Evolutionary conservation across 2,797 vertebrate genomes (phyloP).

Genomic region (Enteromius argenteus): DNA sequence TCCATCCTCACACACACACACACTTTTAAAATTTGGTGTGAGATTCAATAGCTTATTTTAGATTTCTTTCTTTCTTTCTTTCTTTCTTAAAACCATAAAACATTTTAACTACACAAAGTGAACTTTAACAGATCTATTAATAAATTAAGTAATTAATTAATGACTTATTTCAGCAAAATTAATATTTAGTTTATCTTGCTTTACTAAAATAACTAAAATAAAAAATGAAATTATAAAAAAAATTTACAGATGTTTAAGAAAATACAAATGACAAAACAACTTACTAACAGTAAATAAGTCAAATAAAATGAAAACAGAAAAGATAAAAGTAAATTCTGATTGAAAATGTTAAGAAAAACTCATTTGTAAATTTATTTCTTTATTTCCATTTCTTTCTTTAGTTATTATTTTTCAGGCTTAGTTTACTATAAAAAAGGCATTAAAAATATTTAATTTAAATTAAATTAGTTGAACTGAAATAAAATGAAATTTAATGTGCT

Average conservation of each 20-base stretch:
- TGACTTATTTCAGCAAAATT: background rate
- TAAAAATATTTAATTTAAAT: background rate
- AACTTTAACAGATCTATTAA: background rate
- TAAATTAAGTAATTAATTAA: too few species aligned
- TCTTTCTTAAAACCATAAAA: background rate
- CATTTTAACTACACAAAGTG: too few species aligned
- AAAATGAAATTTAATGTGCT: background rate
- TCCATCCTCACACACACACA: conserved; percentile 53
- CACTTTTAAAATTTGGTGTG: conserved; percentile 47
- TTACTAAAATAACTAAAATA: background rate
- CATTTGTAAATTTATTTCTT: background rate
- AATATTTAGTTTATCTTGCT: background rate
- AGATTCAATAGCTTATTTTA: background rate
- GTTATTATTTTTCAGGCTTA: background rate
- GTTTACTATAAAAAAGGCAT: background rate
- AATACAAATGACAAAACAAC: background rate
- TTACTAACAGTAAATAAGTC: background rate
- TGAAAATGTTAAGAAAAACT: background rate
- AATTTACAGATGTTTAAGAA: background rate
- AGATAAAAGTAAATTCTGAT: background rate
- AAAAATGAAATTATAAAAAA: background rate
- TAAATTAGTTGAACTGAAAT: background rate
- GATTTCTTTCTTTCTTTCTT: background rate
- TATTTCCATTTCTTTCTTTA: background rate
- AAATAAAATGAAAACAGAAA: background rate